Evolutionary conservation across 37 sponge, comb jelly and placozoan species (phyloP), one percentile per base, ranked within the genome.

Genomic region (Chondrilla cf. caribensis): DNA sequence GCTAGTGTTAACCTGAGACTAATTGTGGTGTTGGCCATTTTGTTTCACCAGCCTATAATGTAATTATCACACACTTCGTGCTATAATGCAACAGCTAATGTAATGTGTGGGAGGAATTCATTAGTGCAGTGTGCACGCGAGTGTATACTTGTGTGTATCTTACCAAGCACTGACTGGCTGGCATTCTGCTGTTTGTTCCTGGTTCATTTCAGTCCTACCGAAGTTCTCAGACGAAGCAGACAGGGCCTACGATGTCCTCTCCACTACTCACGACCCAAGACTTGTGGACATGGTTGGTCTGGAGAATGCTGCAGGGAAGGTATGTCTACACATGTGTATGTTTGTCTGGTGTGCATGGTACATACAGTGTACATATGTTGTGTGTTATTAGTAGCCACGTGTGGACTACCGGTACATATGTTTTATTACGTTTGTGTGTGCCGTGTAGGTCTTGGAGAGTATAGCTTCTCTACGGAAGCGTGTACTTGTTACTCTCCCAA

Each of bases 261-360:
- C 28, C 14, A 51, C 26, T n/a, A 60, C 77, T 44, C 73, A 44
- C 17, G 75, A 67, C 35, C 60, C 73, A 41, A 22, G 43, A 24
- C 65, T 21, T 33, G 79, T 79, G 9, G 75, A 82, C 3, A 66
- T 25, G 0, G 58, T 31, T 15, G 79, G 59, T 11, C 38, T 89
- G 8, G 70, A 85, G 18, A 75, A 85, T 54, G 78, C 82, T n/a
- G 39, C 60, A 31, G 58, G 62, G 70, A 85, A 81, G 67, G 90
- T 89, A 78, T 14, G 44, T 36, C 36, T 43, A 2, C 0, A 7
- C 18, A 39, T 73, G 40, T 4, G 41, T 4, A 73, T 43, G 0
- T 40, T 36, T 32, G n/a, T 73, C n/a, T n/a, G n/a, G n/a, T n/a
- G n/a, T n/a, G n/a, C n/a, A n/a, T n/a, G 22, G 60, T 6, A 6